These are phyloP conservation scores for Andrena hattorfiana DNA, from an alignment of 2,888 invertebrate species.

Conservation along the genomic window DNA sequence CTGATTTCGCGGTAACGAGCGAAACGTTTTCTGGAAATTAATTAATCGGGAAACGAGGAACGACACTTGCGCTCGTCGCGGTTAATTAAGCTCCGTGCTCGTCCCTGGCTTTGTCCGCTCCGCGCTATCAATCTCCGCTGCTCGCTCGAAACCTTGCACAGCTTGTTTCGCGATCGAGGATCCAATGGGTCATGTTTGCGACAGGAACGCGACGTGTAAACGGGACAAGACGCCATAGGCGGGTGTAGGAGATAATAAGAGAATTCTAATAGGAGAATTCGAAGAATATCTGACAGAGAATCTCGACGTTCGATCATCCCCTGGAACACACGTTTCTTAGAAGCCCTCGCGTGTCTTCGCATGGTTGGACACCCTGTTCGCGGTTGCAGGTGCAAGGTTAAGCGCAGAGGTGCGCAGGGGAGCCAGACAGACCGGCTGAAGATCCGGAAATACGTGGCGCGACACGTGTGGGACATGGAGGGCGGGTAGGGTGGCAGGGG, in stretches of 20 bases:
- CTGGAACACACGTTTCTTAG: slow-evolving; percentile 34
- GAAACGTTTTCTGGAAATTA: slow-evolving; percentile 32
- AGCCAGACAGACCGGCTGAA: slow-evolving; percentile 20
- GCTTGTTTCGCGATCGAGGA: background rate
- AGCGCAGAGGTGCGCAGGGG: slow-evolving; percentile 30
- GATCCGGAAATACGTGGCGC: slow-evolving; percentile 37
- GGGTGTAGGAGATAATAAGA: no score
- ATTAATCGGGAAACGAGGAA: slow-evolving; percentile 24
- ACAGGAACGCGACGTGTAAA: no score
- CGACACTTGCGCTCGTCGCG: slow-evolving; percentile 13
- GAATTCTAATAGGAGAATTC: background rate
- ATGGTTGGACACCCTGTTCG: slow-evolving; percentile 37
- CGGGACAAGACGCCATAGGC: no score
- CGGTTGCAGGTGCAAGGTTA: slow-evolving; percentile 58
- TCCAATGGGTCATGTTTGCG: background rate
- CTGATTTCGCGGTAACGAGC: slow-evolving; percentile 36
- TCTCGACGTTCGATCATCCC: slow-evolving; percentile 48
- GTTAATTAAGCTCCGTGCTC: slow-evolving; percentile 33
- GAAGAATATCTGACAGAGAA: background rate
- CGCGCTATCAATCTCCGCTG: background rate
- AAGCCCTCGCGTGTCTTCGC: slow-evolving; percentile 23
- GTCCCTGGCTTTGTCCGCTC: slow-evolving; percentile 12
- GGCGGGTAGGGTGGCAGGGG: slow-evolving; percentile 19
- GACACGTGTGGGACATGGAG: slow-evolving; percentile 16
- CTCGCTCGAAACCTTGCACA: background rate